Percentiles rank a stretch among this genome's conserved stretches.
Conservation (phyloP, 2,797 vertebrate genomes). For the Pristis pectinata region DNA sequence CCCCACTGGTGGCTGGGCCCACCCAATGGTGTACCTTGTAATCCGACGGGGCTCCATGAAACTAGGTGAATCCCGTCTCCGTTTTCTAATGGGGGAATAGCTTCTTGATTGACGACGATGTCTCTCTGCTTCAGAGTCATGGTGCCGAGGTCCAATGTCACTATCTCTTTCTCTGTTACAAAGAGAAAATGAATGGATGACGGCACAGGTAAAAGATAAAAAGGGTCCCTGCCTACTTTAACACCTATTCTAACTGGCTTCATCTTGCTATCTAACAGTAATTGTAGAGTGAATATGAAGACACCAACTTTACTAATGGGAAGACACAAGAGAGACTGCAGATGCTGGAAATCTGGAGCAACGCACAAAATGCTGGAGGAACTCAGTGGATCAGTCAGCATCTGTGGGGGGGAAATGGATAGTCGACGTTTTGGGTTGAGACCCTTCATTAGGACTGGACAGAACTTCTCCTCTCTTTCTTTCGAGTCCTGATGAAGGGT, state of each 20-base stretch:
- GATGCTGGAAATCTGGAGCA: no score
- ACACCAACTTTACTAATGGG: not conserved
- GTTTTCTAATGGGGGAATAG: conserved; percentile 92
- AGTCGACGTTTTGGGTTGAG: no score
- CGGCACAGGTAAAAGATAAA: not conserved
- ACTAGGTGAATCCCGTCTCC: conserved; percentile 90
- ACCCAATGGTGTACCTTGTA: conserved; percentile 70
- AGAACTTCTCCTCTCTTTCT: no score
- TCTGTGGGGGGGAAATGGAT: no score
- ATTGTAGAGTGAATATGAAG: not conserved
- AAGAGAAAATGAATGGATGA: conserved; percentile 36
- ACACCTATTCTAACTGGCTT: not conserved
- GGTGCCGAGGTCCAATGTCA: conserved; percentile 65
- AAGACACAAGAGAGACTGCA: no score
- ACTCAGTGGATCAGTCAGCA: no score
- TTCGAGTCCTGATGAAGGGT: no score
- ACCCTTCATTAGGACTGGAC: no score
- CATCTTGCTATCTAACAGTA: not conserved
- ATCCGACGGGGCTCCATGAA: conserved; percentile 98
- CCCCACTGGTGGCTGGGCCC: no score
- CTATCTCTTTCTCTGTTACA: conserved; percentile 79
- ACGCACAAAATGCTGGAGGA: no score
- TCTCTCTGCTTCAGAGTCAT: conserved; percentile 71
- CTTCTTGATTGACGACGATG: conserved; percentile 88
- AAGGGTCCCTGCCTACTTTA: not conserved